Base-by-base conservation (phyloP, 2,113 vertebrate genomes). In the Salminus brasiliensis region DNA sequence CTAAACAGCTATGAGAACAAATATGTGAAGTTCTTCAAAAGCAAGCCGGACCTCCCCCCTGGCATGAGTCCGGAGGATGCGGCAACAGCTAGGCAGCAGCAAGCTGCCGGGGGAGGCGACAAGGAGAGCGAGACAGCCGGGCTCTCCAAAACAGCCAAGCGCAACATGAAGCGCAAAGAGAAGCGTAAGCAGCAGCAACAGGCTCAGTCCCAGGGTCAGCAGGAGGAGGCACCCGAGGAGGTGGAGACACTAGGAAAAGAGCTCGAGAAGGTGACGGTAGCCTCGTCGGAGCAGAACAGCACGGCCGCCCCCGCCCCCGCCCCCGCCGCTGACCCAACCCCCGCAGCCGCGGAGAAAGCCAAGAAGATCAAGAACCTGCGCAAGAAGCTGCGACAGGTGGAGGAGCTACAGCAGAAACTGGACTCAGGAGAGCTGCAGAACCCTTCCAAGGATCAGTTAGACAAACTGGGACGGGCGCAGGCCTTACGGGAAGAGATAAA, bases 1-100 rank as follows among this genome's bases (percentile, higher is more conserved):
- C 82, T 71, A 36, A 79, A 47, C 88, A 98, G 97, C 30, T 98
- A 98, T 77, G 97, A 98, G 90, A 98, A 98, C 88, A 98, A 98
- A 77, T 98, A 94, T 67, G 97, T 98, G 23, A 98, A 98, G 90
- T 98, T 98, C 84, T 98, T 98, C 87, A 96, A 96, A 88, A 95
- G 95, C 88, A 98, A 98, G 90, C 95, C 97, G 0, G 96, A 97
- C 53, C 91, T 98, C 45, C 97, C 97, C 0, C 97, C 97, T 0
- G 97, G 97, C 23, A 87, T 98, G 88, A 96, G 75, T 82, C 91
- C 85, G 0, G 89, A 93, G 1, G 93, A 93, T 0, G 83, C 86
- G 0, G 66, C 76, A 0, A 80, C 88, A 0, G 10, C 79, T 3
- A 87, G 83, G 32, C 91, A 89, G 69, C 85, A 93, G 45, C 87